Conservation (phyloP, 2,797 vertebrate genomes). For the Bovichtus variegatus region DNA sequence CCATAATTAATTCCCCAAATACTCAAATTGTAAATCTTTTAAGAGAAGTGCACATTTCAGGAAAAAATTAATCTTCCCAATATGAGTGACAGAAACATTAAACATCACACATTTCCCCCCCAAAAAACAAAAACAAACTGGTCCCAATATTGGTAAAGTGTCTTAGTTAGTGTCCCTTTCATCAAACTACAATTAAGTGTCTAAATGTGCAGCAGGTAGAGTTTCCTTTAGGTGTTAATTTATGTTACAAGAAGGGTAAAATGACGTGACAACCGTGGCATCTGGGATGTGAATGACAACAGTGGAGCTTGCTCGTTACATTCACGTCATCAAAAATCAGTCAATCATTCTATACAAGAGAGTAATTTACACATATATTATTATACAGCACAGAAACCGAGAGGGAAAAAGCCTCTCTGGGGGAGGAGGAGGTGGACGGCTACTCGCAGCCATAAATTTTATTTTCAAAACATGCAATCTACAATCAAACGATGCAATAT, state of each 20-base stretch:
- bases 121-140: constrained; percentile 13
- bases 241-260: constrained; percentile 27
- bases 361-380: constrained; percentile 76
- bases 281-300: constrained; percentile 35
- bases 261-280: constrained; percentile 17
- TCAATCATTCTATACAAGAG: constrained; percentile 79
- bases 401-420: constrained; percentile 59
- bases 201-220: constrained; percentile 55
- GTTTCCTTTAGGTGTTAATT: constrained; percentile 39
- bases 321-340: constrained; percentile 75
- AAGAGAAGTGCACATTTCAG: constrained; percentile 33
- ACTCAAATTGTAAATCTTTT: constrained; percentile 17
- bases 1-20: constrained; percentile 22
- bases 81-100: constrained; percentile 43
- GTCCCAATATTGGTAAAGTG: constrained; percentile 69
- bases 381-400: constrained; percentile 72
- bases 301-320: constrained; percentile 69
- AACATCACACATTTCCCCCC: constrained; percentile 12
- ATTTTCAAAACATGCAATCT: constrained; percentile 78
- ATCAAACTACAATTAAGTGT: constrained; percentile 51
- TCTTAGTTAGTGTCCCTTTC: constrained; percentile 76
- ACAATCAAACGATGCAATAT: constrained; percentile 70
- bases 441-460: constrained; percentile 54
- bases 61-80: constrained; percentile 37
- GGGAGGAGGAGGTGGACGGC: constrained; percentile 40